phyloP scores from a whole-genome alignment of 2,888 invertebrate species.

The Poecilus cupreus region DNA sequence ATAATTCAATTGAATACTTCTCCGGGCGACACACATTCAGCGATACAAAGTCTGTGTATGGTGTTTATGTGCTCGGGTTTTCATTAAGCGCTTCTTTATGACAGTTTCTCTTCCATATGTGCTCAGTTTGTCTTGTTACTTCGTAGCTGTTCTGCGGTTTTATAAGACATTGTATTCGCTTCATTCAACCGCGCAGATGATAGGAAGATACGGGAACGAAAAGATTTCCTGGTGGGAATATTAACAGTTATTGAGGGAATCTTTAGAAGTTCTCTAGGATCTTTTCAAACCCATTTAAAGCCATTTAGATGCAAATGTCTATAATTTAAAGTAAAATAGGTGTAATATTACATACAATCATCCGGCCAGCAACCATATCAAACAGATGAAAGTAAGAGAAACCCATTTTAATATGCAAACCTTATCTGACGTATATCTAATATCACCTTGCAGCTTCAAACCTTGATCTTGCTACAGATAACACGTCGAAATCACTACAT shows the following conservation, averaged over 20 bases:
- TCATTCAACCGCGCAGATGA: background rate
- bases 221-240: too few relatives aligned
- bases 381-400: background rate
- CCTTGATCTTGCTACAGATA: background rate
- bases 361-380: background rate
- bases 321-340: background rate
- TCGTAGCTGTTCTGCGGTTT: background rate
- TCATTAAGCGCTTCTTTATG: conserved; percentile 13
- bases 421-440: background rate
- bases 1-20: conserved; percentile 34
- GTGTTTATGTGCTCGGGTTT: background rate
- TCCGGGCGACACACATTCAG: background rate
- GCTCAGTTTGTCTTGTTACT: background rate
- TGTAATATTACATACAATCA: background rate
- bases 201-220: too few relatives aligned
- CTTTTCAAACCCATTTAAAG: too few relatives aligned
- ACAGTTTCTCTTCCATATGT: conserved; percentile 11
- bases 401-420: background rate
- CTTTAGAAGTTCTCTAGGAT: too few relatives aligned
- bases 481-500: background rate
- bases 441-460: background rate
- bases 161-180: background rate
- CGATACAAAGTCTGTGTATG: background rate
- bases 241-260: too few relatives aligned
- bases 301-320: too few relatives aligned